Evolutionary conservation across 2,113 vertebrate genomes (phyloP).

Genomic region (Cervus canadensis): DNA sequence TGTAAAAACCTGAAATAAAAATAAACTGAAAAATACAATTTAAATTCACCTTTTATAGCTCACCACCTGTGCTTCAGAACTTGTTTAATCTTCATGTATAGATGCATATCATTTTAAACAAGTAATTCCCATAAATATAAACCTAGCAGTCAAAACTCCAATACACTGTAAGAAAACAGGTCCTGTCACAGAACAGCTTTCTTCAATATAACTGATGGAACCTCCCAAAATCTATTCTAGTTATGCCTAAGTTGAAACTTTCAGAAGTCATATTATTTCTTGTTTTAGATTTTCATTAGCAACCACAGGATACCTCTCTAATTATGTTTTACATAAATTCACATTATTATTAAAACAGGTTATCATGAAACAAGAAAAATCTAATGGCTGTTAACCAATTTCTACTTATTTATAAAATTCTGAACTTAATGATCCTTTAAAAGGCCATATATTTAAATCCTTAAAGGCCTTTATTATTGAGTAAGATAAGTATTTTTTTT

Average conservation of each 20-base stretch:
- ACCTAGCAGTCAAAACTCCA: not conserved
- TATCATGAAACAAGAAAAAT: not conserved
- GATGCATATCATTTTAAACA: not conserved
- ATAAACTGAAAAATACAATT: not conserved
- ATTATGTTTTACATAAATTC: not conserved
- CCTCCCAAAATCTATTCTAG: not conserved
- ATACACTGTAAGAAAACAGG: not conserved
- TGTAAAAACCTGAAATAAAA: not conserved
- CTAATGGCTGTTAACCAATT: not conserved
- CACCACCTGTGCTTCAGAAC: conserved; percentile 1
- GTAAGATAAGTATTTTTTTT: not conserved
- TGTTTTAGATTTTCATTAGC: not conserved
- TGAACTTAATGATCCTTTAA: not conserved
- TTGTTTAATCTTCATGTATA: not conserved
- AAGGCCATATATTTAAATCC: not conserved
- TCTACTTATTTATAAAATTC: not conserved
- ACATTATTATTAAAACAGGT: not conserved
- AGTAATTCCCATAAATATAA: conserved; percentile 2
- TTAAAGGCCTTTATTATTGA: not conserved
- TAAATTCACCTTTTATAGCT: not conserved
- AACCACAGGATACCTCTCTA: not conserved
- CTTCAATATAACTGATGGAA: not conserved
- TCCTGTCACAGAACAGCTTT: not conserved
- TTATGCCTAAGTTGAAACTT: not conserved
- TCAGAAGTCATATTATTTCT: not conserved